Evolutionary conservation across 2,797 vertebrate species (phyloP).

Genomic region (Oreochromis mossambicus): DNA sequence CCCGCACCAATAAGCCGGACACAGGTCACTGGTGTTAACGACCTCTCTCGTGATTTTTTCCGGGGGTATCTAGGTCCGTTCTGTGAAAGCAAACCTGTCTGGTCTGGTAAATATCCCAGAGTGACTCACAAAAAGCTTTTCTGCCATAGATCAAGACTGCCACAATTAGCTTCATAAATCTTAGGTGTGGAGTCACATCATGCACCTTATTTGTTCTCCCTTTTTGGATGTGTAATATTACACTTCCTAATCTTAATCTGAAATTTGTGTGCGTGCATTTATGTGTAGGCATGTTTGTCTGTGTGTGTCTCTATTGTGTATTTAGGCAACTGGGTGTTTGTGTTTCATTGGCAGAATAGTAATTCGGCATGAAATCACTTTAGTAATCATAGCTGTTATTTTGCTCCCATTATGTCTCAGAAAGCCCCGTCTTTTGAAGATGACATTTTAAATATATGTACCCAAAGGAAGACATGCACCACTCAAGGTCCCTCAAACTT

Average conservation of each 20-base stretch:
- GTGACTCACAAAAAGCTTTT: not conserved
- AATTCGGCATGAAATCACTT: constrained; percentile 67
- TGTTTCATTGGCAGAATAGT: constrained; percentile 51
- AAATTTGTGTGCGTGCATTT: not conserved
- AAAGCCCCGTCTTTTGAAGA: constrained; percentile 55
- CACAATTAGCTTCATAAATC: not conserved
- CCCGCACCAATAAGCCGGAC: constrained; percentile 32
- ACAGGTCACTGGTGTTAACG: constrained; percentile 30
- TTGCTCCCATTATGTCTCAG: constrained; percentile 58
- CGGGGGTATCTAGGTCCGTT: not conserved
- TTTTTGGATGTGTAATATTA: not conserved
- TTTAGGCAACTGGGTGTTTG: constrained; percentile 54
- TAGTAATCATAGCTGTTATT: constrained; percentile 70
- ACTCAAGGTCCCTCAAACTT: constrained; percentile 54
- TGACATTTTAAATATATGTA: constrained; percentile 57
- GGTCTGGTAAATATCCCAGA: not conserved
- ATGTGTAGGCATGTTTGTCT: not conserved
- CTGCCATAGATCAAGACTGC: not conserved
- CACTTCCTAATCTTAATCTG: not conserved
- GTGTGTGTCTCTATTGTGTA: constrained; percentile 20
- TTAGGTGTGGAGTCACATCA: not conserved
- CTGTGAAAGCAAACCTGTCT: constrained; percentile 22
- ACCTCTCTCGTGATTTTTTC: constrained; percentile 11
- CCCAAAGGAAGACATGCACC: constrained; percentile 41
- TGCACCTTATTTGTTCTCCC: not conserved